phyloP scores from a whole-genome alignment of 2,797 vertebrate genomes.

The Cynodonichthys magdalenae region DNA sequence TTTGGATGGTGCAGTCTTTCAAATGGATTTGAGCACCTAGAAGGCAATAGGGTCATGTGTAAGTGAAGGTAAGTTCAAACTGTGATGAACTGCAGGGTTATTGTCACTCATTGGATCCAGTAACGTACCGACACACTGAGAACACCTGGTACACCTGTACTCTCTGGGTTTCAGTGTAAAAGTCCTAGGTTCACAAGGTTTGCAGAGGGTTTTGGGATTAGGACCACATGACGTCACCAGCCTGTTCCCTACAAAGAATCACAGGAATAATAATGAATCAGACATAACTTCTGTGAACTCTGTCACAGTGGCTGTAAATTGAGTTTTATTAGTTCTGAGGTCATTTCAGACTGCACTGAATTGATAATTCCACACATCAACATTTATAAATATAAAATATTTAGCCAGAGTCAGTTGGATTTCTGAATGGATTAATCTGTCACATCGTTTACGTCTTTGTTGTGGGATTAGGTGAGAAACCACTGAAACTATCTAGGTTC shows the following conservation, averaged over 20 bases:
- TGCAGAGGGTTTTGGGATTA: constrained; percentile 46
- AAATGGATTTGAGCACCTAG: constrained; percentile 50
- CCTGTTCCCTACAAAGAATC: constrained; percentile 68
- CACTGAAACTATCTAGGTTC: constrained; percentile 68
- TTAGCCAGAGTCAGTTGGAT: neutral
- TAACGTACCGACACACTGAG: constrained; percentile 73
- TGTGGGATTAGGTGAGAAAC: constrained; percentile 71
- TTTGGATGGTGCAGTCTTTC: constrained; percentile 46
- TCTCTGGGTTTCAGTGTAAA: accelerated
- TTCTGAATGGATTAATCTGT: constrained; percentile 6
- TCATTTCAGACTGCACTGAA: neutral
- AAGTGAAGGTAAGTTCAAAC: neutral
- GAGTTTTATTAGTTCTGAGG: no score
- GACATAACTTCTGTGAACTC: no score
- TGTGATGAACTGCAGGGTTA: neutral
- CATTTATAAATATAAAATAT: no score
- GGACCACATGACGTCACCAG: neutral
- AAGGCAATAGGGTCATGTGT: neutral
- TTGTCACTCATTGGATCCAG: neutral
- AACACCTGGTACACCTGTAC: constrained; percentile 13
- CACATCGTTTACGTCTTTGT: constrained; percentile 19
- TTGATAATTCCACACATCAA: neutral
- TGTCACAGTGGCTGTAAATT: no score
- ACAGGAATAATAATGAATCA: neutral
- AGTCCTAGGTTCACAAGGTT: constrained; percentile 42